Evolutionary conservation across 1,140 invertebrate genomes (phyloP).

Genomic region (Maconellicoccus hirsutus): DNA sequence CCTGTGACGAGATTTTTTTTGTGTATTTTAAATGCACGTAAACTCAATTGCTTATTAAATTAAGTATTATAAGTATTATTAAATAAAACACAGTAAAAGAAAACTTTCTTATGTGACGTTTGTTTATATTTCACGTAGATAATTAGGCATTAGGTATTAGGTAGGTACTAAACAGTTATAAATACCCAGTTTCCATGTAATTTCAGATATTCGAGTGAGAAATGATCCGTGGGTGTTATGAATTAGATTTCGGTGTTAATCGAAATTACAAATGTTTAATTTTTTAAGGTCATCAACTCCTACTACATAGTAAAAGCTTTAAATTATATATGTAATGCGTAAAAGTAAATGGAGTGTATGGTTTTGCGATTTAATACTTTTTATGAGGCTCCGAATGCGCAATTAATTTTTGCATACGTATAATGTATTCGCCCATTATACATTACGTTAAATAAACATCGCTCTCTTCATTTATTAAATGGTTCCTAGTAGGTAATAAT

Average conservation of each 20-base stretch:
- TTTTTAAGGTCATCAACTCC: background rate
- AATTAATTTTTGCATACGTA: background rate
- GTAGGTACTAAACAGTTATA: too few relatives aligned
- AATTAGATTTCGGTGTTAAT: background rate
- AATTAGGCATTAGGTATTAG: too few relatives aligned
- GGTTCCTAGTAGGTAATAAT: background rate
- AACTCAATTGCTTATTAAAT: too few relatives aligned
- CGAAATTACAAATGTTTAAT: background rate
- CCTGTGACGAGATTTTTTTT: too few relatives aligned
- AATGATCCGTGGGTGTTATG: background rate
- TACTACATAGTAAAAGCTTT: background rate
- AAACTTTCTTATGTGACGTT: too few relatives aligned
- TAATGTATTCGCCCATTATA: too few relatives aligned
- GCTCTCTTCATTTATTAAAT: background rate
- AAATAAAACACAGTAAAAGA: too few relatives aligned
- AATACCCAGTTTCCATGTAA: too few relatives aligned
- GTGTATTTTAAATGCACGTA: too few relatives aligned
- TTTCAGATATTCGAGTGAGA: too few relatives aligned
- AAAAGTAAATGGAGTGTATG: background rate
- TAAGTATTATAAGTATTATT: too few relatives aligned
- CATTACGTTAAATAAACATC: background rate
- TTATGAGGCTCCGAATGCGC: background rate
- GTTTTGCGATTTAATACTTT: background rate
- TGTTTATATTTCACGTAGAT: too few relatives aligned
- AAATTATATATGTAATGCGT: background rate